Base-by-base conservation (phyloP, 2,797 vertebrate species). In the Acropternis orthonyx region DNA sequence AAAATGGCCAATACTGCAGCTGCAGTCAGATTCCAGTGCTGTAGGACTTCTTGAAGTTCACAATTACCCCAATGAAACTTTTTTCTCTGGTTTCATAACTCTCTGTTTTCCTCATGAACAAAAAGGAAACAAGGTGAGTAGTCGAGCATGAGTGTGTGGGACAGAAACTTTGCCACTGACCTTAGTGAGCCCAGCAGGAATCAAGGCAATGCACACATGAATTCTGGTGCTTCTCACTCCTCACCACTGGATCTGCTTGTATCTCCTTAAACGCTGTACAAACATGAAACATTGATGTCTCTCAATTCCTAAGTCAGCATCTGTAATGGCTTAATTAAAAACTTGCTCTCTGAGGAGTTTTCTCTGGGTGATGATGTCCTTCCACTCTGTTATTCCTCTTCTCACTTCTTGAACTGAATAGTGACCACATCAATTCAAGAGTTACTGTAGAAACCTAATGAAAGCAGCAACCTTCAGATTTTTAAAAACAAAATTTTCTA, bases 61-160 rank as follows among this genome's bases (percentile, higher is more conserved):
- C 39, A 76, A 7, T 66, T 44, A 30, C 12, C 7, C 15, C 7
- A 66, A 15, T 10, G 11, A 75, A 92, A 58, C 15, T 4, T 44
- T 77, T 61, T 23, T 7, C 51, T n/a, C 36, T 4, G 12, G 1
- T 69, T 88, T 73, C 28, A 7, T 58, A 27, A 39, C 54, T 73
- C 20, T 37, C 3, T 24, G 34, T 36, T 91, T 72, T 58, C 36
- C n/a, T 72, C 28, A 32, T 14, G 37, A 79, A 46, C 19, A 69
- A 78, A 85, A 80, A 18, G 14, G 24, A 65, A 71, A 71, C 24
- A 78, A 8, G 0, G 0, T 15, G 28, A 87, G 41, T 27, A 69
- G 26, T 2, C 52, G 26, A 23, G 23, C 16, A 51, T 43, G 6
- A 87, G n/a, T 7, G 7, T 10, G 11, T 0, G 1, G 55, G 1